phyloP scores from a whole-genome alignment of 2,888 invertebrate species.

The Dryomyza anilis region DNA sequence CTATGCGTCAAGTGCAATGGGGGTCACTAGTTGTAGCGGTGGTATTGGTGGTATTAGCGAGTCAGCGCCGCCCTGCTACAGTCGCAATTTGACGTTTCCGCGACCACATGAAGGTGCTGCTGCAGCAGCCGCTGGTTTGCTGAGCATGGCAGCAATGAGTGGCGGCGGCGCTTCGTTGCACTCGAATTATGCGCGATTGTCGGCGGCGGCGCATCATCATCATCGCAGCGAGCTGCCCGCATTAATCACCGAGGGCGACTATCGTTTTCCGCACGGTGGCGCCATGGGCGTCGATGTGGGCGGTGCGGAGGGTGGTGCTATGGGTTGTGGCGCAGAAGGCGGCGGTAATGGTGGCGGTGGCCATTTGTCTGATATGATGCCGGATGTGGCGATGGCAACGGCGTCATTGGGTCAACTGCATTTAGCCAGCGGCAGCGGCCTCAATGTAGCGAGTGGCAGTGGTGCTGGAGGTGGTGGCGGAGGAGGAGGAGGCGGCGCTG shows the following conservation, averaged over 20 bases:
- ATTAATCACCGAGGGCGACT: constrained; percentile 70
- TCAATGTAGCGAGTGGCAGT: no score
- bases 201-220: constrained; percentile 57
- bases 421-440: constrained; percentile 52
- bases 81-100: constrained; percentile 70
- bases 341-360: constrained; percentile 67
- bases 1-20: constrained; percentile 39
- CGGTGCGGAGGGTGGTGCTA: constrained; percentile 50
- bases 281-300: constrained; percentile 46
- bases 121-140: constrained; percentile 31
- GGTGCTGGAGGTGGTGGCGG: constrained; percentile 42
- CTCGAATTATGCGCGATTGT: constrained; percentile 51
- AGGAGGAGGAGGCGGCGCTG: constrained; percentile 9
- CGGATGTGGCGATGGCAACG: constrained; percentile 92
- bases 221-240: constrained; percentile 70
- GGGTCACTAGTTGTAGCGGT: constrained; percentile 42
- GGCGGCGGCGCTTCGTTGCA: constrained; percentile 43
- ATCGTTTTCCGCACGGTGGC: constrained; percentile 53
- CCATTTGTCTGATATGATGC: constrained; percentile 82
- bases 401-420: constrained; percentile 74
- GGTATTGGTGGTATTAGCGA: constrained; percentile 38
- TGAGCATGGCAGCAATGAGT: constrained; percentile 41
- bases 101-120: constrained; percentile 57
- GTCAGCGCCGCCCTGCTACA: constrained; percentile 63
- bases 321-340: constrained; percentile 66